A percentile compares a stretch with the other conserved stretches of the same genome.
These are phyloP conservation scores for Ceratitis capitata DNA, from an alignment of 1,140 invertebrate species.

Conservation along the genomic window DNA sequence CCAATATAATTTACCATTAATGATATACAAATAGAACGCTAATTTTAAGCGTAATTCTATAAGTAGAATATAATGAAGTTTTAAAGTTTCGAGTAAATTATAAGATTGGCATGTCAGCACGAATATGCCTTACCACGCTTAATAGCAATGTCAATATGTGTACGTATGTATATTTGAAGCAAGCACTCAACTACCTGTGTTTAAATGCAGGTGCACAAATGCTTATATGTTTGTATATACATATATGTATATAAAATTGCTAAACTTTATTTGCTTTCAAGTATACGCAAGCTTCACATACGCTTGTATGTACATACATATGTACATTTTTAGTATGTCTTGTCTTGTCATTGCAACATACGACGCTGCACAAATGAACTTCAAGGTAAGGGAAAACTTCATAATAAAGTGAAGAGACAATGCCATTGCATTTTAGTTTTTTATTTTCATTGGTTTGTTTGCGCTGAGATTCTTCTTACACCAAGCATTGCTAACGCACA, in stretches of 20 bases:
- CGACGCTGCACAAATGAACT: background rate
- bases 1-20: no score
- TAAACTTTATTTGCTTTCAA: no score
- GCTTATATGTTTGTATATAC: no score
- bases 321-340: no score
- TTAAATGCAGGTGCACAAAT: no score
- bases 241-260: no score
- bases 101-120: background rate
- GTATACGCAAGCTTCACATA: background rate
- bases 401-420: background rate
- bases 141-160: background rate
- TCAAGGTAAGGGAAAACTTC: conserved; percentile 5
- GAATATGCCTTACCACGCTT: background rate
- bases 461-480: no score
- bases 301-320: background rate
- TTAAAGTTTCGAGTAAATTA: background rate
- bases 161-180: background rate
- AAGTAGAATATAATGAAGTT: no score
- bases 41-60: no score
- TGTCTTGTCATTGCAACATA: background rate
- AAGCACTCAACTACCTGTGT: background rate
- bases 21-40: no score
- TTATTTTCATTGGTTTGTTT: no score
- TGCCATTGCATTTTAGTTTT: background rate
- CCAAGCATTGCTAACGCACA: background rate